Evolutionary conservation across 2,113 vertebrate species (phyloP).

Genomic region (Prunella fulvescens): DNA sequence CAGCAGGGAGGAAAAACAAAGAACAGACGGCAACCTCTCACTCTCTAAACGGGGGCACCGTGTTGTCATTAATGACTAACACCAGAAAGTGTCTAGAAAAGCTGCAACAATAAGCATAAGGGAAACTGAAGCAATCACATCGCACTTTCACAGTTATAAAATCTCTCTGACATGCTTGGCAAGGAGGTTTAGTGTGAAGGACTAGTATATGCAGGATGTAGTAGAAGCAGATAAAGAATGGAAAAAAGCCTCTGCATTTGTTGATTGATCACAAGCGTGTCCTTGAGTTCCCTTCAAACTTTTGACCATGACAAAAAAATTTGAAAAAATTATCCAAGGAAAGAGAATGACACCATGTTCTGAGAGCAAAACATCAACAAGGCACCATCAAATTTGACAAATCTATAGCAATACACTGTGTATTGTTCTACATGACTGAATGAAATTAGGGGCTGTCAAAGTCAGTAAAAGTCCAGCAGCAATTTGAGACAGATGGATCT

Average conservation of each 20-base stretch:
- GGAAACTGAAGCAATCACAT: neutral
- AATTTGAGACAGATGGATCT: neutral
- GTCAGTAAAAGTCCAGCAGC: neutral
- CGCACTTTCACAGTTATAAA: conserved; percentile 44
- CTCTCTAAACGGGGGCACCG: neutral
- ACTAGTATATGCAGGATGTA: neutral
- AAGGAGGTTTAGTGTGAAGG: conserved; percentile 19
- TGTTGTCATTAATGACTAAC: conserved; percentile 44
- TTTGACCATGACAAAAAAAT: neutral
- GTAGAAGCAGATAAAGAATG: neutral
- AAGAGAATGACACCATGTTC: neutral
- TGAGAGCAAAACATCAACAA: neutral
- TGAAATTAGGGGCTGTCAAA: neutral
- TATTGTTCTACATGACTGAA: no score
- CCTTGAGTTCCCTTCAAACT: neutral
- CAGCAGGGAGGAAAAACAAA: conserved; percentile 13
- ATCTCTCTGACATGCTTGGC: conserved; percentile 49
- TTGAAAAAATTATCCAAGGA: neutral
- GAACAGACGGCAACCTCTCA: conserved; percentile 11
- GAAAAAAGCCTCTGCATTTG: neutral
- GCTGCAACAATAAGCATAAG: conserved; percentile 40
- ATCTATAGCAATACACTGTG: neutral
- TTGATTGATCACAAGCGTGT: neutral
- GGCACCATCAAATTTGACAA: neutral
- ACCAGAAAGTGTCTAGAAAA: conserved; percentile 41